Evolutionary conservation across 2,113 vertebrate genomes (phyloP).

Genomic region (Puntigrus tetrazona): DNA sequence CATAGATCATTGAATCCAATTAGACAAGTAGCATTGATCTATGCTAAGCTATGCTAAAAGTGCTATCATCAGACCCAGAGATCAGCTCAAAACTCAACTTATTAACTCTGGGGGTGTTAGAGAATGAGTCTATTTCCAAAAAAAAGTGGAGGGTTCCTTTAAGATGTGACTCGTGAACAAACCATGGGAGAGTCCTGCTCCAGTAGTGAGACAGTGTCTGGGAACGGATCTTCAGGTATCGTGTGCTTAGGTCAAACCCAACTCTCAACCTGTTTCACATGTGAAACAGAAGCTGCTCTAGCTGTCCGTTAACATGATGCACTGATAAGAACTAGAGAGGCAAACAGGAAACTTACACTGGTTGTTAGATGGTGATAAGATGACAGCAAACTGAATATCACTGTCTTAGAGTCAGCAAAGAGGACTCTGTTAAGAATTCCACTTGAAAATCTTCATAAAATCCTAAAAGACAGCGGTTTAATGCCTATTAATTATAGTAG

Average conservation of each 20-base stretch:
- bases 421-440: neutral
- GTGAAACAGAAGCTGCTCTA: neutral
- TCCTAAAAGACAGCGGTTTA: neutral
- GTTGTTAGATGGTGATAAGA: slow-evolving; percentile 61
- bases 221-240: neutral
- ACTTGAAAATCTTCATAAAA: neutral
- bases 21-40: no score
- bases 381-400: slow-evolving; percentile 56
- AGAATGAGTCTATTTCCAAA: no score
- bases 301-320: slow-evolving; percentile 15
- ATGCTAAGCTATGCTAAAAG: no score
- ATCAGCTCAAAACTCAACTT: no score
- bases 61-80: no score
- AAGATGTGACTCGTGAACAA: neutral
- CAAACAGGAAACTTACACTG: slow-evolving; percentile 22
- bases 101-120: no score
- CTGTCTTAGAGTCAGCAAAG: neutral
- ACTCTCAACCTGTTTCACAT: neutral
- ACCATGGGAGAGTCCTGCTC: neutral
- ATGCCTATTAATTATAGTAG: neutral
- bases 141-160: no score
- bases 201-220: neutral
- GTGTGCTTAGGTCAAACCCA: neutral
- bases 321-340: slow-evolving; percentile 18
- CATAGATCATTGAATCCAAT: no score